Evolutionary conservation across 2,113 vertebrate species (phyloP).

Genomic region (Ovis aries): ARS-UI_Ramb_v3.0 NC_056054.1:80417501-80418000

Average conservation of each 20-base stretch:
- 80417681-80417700: neutral
- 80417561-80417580: neutral
- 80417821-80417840: conserved; percentile 70
- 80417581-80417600: neutral
- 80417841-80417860: conserved; percentile 67
- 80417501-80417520: neutral
- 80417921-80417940: conserved; percentile 59
- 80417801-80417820: conserved; percentile 43
- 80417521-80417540: neutral
- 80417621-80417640: neutral
- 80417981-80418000: neutral
- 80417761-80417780: conserved; percentile 55
- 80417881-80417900: conserved; percentile 78
- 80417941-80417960: conserved; percentile 65
- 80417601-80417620: neutral
- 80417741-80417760: conserved; percentile 66
- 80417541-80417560: neutral
- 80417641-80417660: neutral
- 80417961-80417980: conserved; percentile 23
- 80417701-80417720: conserved; percentile 17
- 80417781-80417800: conserved; percentile 70
- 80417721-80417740: conserved; percentile 54
- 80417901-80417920: conserved; percentile 65
- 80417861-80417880: conserved; percentile 75
- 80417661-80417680: neutral